phyloP scores from a whole-genome alignment of 1,140 invertebrate genomes.

The Heliconius congener region DNA sequence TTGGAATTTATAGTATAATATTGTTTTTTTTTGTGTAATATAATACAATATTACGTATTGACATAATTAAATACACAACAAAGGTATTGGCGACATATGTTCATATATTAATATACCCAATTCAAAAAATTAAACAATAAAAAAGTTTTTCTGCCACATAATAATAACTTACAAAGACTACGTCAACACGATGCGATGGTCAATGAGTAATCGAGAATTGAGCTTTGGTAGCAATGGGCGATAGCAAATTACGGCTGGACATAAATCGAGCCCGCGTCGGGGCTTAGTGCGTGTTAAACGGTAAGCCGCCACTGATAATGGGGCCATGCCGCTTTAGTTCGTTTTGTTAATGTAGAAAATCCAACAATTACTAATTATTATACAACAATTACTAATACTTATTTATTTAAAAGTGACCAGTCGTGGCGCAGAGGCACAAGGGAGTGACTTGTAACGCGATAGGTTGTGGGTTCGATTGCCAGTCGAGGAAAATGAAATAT shows the following conservation, averaged over 20 bases:
- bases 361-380: not conserved
- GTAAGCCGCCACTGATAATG: slow-evolving; percentile 69
- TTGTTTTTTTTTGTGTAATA: no score
- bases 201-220: slow-evolving; percentile 61
- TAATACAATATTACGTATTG: no score
- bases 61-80: no score
- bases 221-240: slow-evolving; percentile 43
- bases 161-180: not conserved
- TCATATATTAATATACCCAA: no score
- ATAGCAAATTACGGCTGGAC: slow-evolving; percentile 63
- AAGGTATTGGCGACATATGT: no score
- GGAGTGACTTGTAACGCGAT: no score
- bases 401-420: not conserved
- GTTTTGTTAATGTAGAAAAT: slow-evolving; percentile 34
- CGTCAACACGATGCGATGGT: slow-evolving; percentile 41
- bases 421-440: no score
- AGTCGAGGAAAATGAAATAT: no score
- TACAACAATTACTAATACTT: not conserved
- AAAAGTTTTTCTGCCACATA: not conserved
- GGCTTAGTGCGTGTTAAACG: slow-evolving; percentile 51
- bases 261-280: slow-evolving; percentile 69
- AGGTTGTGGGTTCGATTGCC: no score
- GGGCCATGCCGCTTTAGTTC: slow-evolving; percentile 62
- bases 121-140: not conserved
- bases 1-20: no score